A percentile compares a stretch with the other conserved stretches of the same genome.
Evolutionary conservation across 92 coral and sea anemone species (phyloP).

Genomic region (Phenganax stokvisi): DNA sequence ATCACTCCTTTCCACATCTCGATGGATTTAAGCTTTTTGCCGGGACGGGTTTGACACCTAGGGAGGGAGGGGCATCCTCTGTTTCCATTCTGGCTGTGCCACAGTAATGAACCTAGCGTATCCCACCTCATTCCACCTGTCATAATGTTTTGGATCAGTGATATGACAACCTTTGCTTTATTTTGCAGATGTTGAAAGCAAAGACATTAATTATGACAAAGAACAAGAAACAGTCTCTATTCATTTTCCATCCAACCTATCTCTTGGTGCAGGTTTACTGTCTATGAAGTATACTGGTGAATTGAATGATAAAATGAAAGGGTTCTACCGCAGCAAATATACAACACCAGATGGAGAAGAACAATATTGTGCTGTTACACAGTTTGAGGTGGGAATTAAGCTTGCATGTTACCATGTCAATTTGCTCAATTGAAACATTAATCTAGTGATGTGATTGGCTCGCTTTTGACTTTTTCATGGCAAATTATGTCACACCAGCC

Average conservation of each 20-base stretch:
- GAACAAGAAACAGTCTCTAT: conserved; percentile 83
- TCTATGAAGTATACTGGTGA: conserved; percentile 80
- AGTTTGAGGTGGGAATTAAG: conserved; percentile 69
- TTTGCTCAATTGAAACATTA: background rate
- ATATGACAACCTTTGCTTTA: background rate
- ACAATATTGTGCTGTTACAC: conserved; percentile 94
- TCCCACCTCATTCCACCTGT: background rate
- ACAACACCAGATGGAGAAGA: conserved; percentile 66
- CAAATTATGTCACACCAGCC: no score
- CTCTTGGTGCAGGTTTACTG: conserved; percentile 66
- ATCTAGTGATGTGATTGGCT: no score
- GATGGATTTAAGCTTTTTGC: no score
- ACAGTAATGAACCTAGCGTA: no score
- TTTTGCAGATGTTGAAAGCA: conserved; percentile 51
- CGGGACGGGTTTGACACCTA: no score
- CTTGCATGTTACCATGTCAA: background rate
- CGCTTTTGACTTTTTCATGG: no score
- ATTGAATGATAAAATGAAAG: conserved; percentile 95
- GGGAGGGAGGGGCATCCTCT: no score
- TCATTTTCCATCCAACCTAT: conserved; percentile 66
- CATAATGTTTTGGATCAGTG: background rate
- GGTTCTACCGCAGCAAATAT: conserved; percentile 93
- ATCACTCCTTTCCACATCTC: no score
- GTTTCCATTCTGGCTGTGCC: no score
- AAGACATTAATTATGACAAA: conserved; percentile 70